phyloP scores from a whole-genome alignment of 1,140 invertebrate genomes.

The Pachypeltis micranthus region DNA sequence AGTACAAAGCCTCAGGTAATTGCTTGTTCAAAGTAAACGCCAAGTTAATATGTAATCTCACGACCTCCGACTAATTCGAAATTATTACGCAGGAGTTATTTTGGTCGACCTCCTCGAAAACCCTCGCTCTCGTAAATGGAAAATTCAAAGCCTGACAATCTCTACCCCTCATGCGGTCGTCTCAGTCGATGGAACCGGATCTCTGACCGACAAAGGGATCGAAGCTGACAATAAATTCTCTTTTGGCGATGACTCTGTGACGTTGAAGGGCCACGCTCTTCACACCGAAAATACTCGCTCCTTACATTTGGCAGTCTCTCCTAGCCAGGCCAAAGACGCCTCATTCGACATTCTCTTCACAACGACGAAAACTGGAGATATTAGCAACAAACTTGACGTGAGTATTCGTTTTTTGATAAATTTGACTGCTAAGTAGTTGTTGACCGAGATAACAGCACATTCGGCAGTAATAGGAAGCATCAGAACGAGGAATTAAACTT shows the following conservation, averaged over 20 bases:
- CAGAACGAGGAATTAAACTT: no score
- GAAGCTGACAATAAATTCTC: constrained; percentile 39
- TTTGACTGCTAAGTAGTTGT: no score
- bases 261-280: constrained; percentile 32
- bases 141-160: constrained; percentile 42
- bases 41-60: no score
- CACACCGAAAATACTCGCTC: not conserved
- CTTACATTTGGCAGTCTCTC: not conserved
- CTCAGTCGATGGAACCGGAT: constrained; percentile 32
- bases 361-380: not conserved
- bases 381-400: not conserved
- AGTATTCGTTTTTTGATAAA: no score
- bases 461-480: no score
- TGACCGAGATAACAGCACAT: no score
- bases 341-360: not conserved
- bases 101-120: constrained; percentile 37
- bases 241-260: constrained; percentile 39
- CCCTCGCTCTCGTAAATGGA: constrained; percentile 38
- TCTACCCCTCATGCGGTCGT: constrained; percentile 34
- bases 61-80: no score
- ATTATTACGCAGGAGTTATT: constrained; percentile 33
- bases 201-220: constrained; percentile 29
- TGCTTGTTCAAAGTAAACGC: no score
- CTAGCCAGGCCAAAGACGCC: constrained; percentile 2
- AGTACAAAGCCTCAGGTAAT: constrained; percentile 21